Base-by-base conservation (phyloP, 2,113 vertebrate species). In the Tupaia chinensis region DNA sequence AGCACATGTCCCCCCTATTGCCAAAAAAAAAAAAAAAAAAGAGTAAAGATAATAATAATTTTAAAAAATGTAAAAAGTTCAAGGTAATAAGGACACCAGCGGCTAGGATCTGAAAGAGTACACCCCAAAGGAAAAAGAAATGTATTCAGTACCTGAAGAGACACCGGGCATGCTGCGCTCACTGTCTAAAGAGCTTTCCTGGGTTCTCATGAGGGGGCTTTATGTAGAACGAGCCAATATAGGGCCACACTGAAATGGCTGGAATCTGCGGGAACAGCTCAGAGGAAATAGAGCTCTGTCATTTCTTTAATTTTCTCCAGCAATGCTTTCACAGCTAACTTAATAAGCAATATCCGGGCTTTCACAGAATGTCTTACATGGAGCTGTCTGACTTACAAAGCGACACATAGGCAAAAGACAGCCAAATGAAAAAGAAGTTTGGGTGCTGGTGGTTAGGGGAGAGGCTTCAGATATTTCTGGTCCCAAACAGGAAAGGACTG, bases 221-320 rank as follows among this genome's bases (percentile, higher is more conserved):
- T 91, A 86, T 27, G 16, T 32, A 96, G 89, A 96, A 84, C 70
- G 93, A 96, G 89, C 76, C 72, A 90, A 97, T 87, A 96, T 69
- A 95, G 27, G 68, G 34, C 25, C 13, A 77, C 94, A 96, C 86
- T 91, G 87, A 96, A 96, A 93, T 68, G 76, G 4, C 80, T 77
- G 11, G 22, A 73, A 61, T 85, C 68, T 83, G 44, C 69, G 66
- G 77, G 70, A 85, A 84, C 23, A 89, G 78, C 61, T 89, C 54
- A 80, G 34, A 34, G 29, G 60, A 60, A 91, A 66, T n/a, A 83
- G 53, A 34, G 66, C 58, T 81, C 66, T 77, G 44, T 63, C 94
- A 87, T 87, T 93, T 91, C 72, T 88, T 95, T 93, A 92, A 95
- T 97, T 91, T 95, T 70, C 86, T 44, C 66, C n/a, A 87, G 74